Conservation (phyloP, 2,113 vertebrate genomes). For the Toxotes jaculatrix region DNA sequence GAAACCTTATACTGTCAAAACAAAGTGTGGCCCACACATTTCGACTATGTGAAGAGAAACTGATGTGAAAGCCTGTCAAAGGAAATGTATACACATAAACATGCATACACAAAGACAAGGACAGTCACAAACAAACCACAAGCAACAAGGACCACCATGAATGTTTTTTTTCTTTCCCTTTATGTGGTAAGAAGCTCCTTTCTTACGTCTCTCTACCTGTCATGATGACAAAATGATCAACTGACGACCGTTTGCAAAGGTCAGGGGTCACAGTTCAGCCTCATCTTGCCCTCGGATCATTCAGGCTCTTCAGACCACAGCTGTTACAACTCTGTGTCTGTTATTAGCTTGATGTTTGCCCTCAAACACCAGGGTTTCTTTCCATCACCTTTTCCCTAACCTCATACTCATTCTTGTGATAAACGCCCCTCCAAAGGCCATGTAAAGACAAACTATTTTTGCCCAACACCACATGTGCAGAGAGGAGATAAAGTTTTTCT, state of each 20-base stretch:
- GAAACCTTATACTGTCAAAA: slow-evolving; percentile 79
- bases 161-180: background rate
- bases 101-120: slow-evolving; percentile 42
- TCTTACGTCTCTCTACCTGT: slow-evolving; percentile 26
- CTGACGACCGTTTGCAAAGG: background rate
- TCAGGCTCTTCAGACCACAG: slow-evolving; percentile 25
- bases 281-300: background rate
- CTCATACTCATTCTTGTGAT: background rate
- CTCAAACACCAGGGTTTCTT: slow-evolving; percentile 29
- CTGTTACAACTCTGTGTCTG: slow-evolving; percentile 41
- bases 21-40: slow-evolving; percentile 65
- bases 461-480: background rate
- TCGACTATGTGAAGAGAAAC: slow-evolving; percentile 6
- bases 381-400: slow-evolving; percentile 9
- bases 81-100: slow-evolving; percentile 60
- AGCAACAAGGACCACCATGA: slow-evolving; percentile 35
- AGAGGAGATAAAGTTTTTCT: slow-evolving; percentile 25
- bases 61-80: slow-evolving; percentile 44
- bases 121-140: slow-evolving; percentile 57
- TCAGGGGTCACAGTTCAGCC: slow-evolving; percentile 48
- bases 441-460: background rate
- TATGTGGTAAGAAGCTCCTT: background rate
- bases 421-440: slow-evolving; percentile 1
- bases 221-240: slow-evolving; percentile 56
- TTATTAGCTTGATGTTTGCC: slow-evolving; percentile 46